These are phyloP conservation scores for Gonatopus flavifemur DNA, from an alignment of 1,140 invertebrate species.

Conservation along the genomic window DNA sequence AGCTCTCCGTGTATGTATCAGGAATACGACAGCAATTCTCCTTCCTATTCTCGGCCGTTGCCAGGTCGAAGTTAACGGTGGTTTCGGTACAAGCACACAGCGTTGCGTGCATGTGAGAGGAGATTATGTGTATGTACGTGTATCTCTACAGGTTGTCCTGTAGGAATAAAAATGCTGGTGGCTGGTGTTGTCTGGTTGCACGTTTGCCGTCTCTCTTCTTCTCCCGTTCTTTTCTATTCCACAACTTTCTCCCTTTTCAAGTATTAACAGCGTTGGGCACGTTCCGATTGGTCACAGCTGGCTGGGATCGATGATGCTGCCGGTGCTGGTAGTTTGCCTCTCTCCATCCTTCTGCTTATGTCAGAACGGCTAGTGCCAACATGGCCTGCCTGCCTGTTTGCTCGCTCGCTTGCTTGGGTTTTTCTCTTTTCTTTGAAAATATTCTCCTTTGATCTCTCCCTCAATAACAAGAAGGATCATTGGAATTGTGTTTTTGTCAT, in stretches of 20 bases:
- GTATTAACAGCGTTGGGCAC: no score
- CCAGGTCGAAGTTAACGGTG: conserved; percentile 48
- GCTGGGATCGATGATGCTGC: conserved; percentile 38
- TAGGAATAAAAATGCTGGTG: conserved; percentile 14
- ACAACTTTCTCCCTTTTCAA: no score
- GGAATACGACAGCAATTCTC: no score
- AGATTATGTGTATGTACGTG: neutral
- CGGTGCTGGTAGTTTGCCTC: conserved; percentile 8
- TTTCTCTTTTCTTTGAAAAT: no score
- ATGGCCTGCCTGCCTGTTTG: no score
- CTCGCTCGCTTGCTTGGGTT: no score
- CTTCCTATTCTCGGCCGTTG: conserved; percentile 22
- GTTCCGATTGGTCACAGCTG: conserved; percentile 39
- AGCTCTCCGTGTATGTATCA: no score
- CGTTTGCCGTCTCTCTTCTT: neutral
- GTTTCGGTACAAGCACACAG: conserved; percentile 12
- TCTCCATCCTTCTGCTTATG: neutral
- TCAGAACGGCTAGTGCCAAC: conserved; percentile 15
- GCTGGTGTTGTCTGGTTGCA: neutral
- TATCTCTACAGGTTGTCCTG: conserved; percentile 10
- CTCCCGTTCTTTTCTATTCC: no score
- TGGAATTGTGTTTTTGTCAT: no score
- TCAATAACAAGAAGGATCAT: no score
- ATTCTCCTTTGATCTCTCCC: no score
- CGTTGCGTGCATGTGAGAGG: conserved; percentile 12